Evolutionary conservation across 2,113 vertebrate genomes (phyloP).

Genomic region (Buteo buteo): DNA sequence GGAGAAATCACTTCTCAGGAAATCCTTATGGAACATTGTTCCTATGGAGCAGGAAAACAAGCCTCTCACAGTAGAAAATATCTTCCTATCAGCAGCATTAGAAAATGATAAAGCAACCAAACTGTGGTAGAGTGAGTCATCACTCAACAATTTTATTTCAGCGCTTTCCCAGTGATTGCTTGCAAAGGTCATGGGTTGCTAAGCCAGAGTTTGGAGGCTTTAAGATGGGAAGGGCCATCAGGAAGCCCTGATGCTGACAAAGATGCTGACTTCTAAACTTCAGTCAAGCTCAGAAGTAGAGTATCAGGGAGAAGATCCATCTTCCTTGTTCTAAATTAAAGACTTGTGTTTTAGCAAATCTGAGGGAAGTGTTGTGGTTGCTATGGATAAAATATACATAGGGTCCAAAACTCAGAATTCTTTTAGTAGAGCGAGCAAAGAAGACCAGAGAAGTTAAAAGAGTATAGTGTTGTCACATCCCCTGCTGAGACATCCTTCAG

Average conservation of each 20-base stretch:
- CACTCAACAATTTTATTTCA: slow-evolving; percentile 9
- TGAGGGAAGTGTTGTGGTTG: slow-evolving; percentile 36
- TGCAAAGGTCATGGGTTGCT: background rate
- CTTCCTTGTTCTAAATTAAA: slow-evolving; percentile 28
- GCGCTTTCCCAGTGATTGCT: background rate
- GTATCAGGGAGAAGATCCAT: background rate
- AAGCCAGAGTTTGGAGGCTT: background rate
- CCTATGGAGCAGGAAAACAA: slow-evolving; percentile 34
- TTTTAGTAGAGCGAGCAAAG: background rate
- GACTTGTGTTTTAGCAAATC: background rate
- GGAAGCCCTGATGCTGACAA: background rate
- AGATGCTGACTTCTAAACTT: background rate
- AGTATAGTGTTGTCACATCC: background rate
- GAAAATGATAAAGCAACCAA: slow-evolving; percentile 34
- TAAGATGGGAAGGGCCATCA: background rate
- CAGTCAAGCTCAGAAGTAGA: background rate
- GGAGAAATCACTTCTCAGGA: slow-evolving; percentile 35
- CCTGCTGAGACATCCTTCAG: background rate
- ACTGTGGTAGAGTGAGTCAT: slow-evolving; percentile 27
- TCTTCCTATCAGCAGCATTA: slow-evolving; percentile 26
- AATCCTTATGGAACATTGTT: slow-evolving; percentile 49
- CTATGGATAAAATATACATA: slow-evolving; percentile 10
- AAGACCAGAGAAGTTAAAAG: background rate
- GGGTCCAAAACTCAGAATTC: background rate
- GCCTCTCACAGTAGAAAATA: slow-evolving; percentile 32